Percentiles rank a stretch among this genome's conserved stretches.
These are phyloP conservation scores for sheep (Ovis aries) DNA, from an alignment of 2,113 vertebrate species.

Conservation along the genomic window ARS-UI_Ramb_v3.0 NC_056067.1:35900001-35900500, in stretches of 20 bases:
- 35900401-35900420: not conserved
- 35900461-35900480: not conserved
- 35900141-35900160: not conserved
- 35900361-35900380: not conserved
- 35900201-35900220: not conserved
- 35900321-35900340: not conserved
- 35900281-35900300: not conserved
- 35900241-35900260: not conserved
- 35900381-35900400: not conserved
- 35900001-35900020: not conserved
- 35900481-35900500: not conserved
- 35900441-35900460: not conserved
- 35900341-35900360: not conserved
- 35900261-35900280: not conserved
- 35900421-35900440: not conserved
- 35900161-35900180: not conserved
- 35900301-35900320: not conserved
- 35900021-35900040: not conserved
- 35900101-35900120: conserved; percentile 7
- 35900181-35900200: not conserved
- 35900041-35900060: not conserved
- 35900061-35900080: not conserved
- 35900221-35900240: not conserved
- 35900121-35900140: conserved; percentile 29
- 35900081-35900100: not conserved